Conservation (phyloP, 2,113 vertebrate genomes). For the Aptenodytes forsteri region DNA sequence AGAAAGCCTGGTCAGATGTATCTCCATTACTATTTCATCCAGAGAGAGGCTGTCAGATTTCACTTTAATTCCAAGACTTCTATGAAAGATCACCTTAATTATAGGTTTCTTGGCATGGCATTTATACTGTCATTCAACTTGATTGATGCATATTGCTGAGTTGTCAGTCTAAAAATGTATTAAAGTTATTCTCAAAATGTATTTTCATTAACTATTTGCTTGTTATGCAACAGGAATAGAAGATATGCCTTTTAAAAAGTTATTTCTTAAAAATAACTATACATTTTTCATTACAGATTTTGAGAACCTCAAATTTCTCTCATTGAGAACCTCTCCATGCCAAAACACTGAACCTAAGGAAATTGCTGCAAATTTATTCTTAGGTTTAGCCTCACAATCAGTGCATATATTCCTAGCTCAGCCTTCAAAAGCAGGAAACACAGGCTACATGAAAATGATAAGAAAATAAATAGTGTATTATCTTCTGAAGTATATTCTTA, state of each 20-base stretch:
- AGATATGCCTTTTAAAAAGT: not conserved
- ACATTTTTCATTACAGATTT: not conserved
- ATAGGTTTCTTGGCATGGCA: constrained; percentile 8
- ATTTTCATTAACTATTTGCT: constrained; percentile 56
- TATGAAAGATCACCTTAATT: constrained; percentile 69
- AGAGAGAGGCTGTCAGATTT: constrained; percentile 32
- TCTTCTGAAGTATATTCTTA: not conserved
- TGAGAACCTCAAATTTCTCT: not conserved
- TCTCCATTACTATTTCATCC: constrained; percentile 13
- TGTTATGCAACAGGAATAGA: not conserved
- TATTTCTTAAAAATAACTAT: not conserved
- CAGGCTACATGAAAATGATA: not conserved
- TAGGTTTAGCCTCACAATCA: not conserved
- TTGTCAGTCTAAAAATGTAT: constrained; percentile 32
- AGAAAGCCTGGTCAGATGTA: not conserved
- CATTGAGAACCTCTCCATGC: not conserved
- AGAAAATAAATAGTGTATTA: not conserved
- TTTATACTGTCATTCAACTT: constrained; percentile 68
- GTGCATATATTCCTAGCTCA: not conserved
- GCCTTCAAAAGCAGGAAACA: not conserved
- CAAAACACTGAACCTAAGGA: not conserved
- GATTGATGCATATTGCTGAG: constrained; percentile 61
- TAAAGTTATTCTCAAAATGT: constrained; percentile 43
- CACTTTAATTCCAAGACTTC: constrained; percentile 42
- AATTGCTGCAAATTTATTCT: not conserved